A percentile compares a stretch with the other conserved stretches of the same genome.
These are phyloP conservation scores for Sebastolobus alascanus DNA, from an alignment of 2,797 vertebrate genomes.

Conservation along the genomic window DNA sequence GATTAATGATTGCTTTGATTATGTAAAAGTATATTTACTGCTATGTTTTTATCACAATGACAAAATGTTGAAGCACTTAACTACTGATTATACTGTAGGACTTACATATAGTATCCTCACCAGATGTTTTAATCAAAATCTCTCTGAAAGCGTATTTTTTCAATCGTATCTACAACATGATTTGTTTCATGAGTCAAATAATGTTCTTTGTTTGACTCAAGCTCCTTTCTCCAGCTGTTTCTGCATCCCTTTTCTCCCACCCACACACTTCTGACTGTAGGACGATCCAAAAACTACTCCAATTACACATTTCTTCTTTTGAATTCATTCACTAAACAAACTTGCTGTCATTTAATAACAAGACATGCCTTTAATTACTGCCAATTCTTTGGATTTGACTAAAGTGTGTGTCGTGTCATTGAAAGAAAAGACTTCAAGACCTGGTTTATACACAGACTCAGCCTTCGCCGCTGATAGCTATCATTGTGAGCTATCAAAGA, in stretches of 20 bases:
- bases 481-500: slow-evolving; percentile 19
- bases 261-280: slow-evolving; percentile 43
- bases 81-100: neutral
- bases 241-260: slow-evolving; percentile 42
- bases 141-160: slow-evolving; percentile 17
- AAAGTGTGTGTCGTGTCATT: slow-evolving; percentile 4
- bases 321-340: slow-evolving; percentile 21
- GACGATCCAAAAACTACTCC: slow-evolving; percentile 30
- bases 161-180: slow-evolving; percentile 4
- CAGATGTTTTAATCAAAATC: slow-evolving; percentile 33
- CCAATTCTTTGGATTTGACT: slow-evolving; percentile 22
- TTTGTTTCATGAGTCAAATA: slow-evolving; percentile 33
- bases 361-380: slow-evolving; percentile 9
- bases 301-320: slow-evolving; percentile 24
- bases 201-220: slow-evolving; percentile 53
- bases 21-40: neutral
- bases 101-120: neutral
- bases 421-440: slow-evolving; percentile 24
- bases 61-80: slow-evolving; percentile 14
- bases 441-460: slow-evolving; percentile 12
- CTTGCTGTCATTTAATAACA: neutral
- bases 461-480: slow-evolving; percentile 19
- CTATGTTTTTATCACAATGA: slow-evolving; percentile 4
- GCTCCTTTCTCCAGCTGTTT: slow-evolving; percentile 53
- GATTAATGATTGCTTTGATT: neutral